Evolutionary conservation across 2,113 vertebrate species (phyloP).

Genomic region (Xenopus borealis): DNA sequence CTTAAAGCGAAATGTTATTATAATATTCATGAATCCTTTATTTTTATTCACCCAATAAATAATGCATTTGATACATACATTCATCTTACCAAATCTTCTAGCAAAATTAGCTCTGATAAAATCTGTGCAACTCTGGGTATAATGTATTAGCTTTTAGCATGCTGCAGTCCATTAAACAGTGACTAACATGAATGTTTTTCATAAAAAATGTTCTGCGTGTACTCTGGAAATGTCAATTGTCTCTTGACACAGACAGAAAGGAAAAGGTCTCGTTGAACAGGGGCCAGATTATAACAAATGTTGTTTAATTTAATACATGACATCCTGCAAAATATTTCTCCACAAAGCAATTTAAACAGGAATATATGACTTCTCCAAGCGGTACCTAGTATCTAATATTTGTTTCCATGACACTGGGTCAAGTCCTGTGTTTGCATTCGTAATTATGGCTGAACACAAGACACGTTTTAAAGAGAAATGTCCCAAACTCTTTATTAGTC

Average conservation of each 20-base stretch:
- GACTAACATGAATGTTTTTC: constrained; percentile 1
- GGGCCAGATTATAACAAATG: not conserved
- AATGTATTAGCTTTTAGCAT: not conserved
- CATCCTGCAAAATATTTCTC: not conserved
- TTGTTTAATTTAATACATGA: constrained; percentile 1
- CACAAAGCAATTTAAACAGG: not conserved
- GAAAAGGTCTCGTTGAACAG: not conserved
- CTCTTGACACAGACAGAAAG: constrained; percentile 1
- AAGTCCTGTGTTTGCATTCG: not conserved
- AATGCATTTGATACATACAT: not conserved
- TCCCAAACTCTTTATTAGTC: not conserved
- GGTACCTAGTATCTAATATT: not conserved
- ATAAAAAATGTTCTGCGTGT: not conserved
- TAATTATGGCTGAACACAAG: not conserved
- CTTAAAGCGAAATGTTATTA: too few species aligned
- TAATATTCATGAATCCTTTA: too few species aligned
- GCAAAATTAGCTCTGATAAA: not conserved
- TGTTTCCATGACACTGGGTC: not conserved
- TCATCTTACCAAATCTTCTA: not conserved
- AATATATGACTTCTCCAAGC: not conserved
- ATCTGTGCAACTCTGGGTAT: not conserved
- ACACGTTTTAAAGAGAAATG: not conserved
- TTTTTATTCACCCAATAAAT: not conserved
- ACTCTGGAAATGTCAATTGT: not conserved
- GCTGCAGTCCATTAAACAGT: constrained; percentile 1